phyloP scores from a whole-genome alignment of 2,113 vertebrate species.

The Nymphicus hollandicus region DNA sequence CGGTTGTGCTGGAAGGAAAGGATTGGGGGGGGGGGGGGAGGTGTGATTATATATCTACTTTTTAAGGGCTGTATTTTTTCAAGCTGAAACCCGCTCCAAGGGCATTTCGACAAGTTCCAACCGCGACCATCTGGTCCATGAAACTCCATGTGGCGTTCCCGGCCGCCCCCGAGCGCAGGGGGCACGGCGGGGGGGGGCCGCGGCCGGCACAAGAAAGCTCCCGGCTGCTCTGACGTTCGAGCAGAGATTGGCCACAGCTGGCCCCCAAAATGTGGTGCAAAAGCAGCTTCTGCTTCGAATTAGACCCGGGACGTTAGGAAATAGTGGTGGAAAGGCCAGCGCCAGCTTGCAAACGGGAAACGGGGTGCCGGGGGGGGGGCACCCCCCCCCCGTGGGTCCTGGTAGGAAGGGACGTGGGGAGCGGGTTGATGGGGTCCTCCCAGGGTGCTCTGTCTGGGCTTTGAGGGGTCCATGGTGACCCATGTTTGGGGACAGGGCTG shows the following conservation, averaged over 20 bases:
- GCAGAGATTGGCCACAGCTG: slow-evolving; percentile 68
- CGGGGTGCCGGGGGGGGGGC: neutral
- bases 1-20: neutral
- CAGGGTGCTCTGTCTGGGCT: neutral
- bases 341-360: neutral
- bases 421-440: fast-evolving
- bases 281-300: slow-evolving; percentile 69
- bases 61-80: neutral
- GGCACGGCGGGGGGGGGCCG: neutral
- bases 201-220: slow-evolving; percentile 41
- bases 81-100: slow-evolving; percentile 32
- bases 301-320: slow-evolving; percentile 51
- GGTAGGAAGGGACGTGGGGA: neutral
- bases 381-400: neutral
- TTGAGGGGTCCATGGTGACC: fast-evolving
- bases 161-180: slow-evolving; percentile 21
- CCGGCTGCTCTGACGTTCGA: slow-evolving; percentile 69
- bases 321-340: slow-evolving; percentile 54
- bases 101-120: slow-evolving; percentile 61
- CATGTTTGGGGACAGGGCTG: fast-evolving
- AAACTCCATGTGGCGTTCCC: slow-evolving; percentile 60
- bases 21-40: neutral
- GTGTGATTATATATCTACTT: neutral
- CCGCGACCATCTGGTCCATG: slow-evolving; percentile 65
- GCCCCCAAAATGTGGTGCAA: slow-evolving; percentile 63